Evolutionary conservation across 2,113 vertebrate species (phyloP).

Genomic region (Procavia capensis): DNA sequence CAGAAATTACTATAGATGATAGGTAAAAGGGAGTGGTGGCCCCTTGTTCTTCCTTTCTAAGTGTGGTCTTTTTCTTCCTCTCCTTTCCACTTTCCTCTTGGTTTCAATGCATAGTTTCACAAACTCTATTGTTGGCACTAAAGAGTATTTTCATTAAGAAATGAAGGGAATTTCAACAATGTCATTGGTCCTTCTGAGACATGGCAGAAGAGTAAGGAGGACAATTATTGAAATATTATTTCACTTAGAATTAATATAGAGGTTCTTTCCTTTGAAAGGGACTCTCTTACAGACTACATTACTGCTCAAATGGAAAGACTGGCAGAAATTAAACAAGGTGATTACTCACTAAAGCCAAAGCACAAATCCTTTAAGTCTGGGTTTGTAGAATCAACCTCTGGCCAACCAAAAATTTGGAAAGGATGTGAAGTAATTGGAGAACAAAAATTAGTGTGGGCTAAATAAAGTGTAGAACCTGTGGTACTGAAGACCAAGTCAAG

Average conservation of each 20-base stretch:
- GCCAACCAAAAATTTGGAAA: not conserved
- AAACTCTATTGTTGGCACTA: not conserved
- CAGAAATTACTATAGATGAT: not conserved
- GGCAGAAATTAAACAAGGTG: not conserved
- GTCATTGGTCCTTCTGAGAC: not conserved
- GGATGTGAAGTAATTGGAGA: not conserved
- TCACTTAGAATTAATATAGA: not conserved
- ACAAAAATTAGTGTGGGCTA: not conserved
- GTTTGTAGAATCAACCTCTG: not conserved
- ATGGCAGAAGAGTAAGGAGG: not conserved
- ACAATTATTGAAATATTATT: not conserved
- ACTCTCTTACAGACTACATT: not conserved
- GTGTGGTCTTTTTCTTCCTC: not conserved
- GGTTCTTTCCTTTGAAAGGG: not conserved
- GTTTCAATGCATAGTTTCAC: not conserved
- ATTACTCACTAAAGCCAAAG: not conserved
- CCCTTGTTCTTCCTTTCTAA: not conserved
- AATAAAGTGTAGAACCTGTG: not conserved
- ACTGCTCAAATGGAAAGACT: not conserved
- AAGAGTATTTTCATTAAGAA: not conserved
- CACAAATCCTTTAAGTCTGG: not conserved
- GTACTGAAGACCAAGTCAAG: not conserved
- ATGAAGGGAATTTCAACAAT: not conserved
- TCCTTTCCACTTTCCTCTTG: not conserved
- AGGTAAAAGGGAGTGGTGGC: not conserved